Evolutionary conservation across 92 coral and sea anemone species (phyloP).

Genomic region (Muricea muricata): DNA sequence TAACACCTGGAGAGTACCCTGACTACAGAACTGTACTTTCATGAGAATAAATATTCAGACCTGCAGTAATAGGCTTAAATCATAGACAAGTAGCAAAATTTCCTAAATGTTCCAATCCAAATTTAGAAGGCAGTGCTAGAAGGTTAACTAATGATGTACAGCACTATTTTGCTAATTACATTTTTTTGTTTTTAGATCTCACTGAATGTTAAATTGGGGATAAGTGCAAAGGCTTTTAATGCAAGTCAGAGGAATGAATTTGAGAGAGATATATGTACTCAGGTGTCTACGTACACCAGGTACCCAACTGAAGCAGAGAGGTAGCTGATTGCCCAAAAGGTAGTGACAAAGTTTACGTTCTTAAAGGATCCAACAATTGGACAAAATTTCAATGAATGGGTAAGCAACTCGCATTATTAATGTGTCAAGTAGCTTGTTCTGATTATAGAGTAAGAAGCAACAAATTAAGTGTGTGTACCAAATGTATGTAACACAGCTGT

Average conservation of each 20-base stretch:
- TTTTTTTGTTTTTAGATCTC: slow-evolving; percentile 47
- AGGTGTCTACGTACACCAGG: slow-evolving; percentile 44
- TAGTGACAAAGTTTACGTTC: slow-evolving; percentile 34
- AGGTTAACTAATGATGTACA: not conserved
- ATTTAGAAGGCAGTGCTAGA: not conserved
- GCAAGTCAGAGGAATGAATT: slow-evolving; percentile 45
- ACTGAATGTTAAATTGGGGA: slow-evolving; percentile 49
- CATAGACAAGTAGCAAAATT: not conserved
- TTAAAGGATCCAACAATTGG: too few species aligned
- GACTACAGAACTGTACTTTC: too few species aligned
- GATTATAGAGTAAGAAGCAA: not conserved
- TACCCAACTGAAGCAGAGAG: slow-evolving; percentile 55
- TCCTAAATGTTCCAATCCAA: not conserved
- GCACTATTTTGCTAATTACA: not conserved
- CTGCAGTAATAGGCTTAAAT: too few species aligned
- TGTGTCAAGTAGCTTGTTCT: not conserved
- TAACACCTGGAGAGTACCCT: too few species aligned
- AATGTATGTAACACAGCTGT: not conserved
- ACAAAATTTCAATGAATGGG: not conserved
- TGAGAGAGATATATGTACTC: slow-evolving; percentile 50
- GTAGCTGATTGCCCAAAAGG: slow-evolving; percentile 27
- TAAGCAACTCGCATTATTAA: not conserved
- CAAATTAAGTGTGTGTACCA: not conserved
- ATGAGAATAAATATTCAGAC: too few species aligned
- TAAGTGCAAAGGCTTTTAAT: slow-evolving; percentile 21